Conservation (phyloP, 35 echinoderm and acorn worm genomes). For the Lytechinus pictus region DNA sequence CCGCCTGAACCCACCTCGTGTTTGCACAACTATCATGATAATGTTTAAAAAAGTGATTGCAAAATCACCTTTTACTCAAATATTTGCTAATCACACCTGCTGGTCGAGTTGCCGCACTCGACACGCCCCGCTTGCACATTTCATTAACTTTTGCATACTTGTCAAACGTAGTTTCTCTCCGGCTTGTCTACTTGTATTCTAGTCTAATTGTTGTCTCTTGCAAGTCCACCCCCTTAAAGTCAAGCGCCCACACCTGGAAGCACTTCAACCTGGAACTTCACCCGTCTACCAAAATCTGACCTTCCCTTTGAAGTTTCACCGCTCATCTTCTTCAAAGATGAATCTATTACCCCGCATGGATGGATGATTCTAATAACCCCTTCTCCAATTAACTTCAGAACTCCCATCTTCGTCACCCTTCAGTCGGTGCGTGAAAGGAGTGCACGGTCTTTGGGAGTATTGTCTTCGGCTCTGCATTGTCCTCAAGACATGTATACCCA, state of each 20-base stretch:
- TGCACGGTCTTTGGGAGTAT: neutral
- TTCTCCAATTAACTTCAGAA: neutral
- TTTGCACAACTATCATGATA: neutral
- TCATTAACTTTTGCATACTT: neutral
- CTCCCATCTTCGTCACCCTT: neutral
- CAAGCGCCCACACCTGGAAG: neutral
- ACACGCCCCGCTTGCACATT: neutral
- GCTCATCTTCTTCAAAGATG: neutral
- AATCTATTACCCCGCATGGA: neutral
- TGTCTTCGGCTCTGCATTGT: conserved; percentile 9
- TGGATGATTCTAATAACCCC: neutral
- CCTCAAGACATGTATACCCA: neutral
- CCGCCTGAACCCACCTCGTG: neutral
- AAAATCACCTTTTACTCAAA: neutral
- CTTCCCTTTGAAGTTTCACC: neutral
- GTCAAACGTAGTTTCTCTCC: neutral
- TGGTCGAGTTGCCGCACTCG: neutral
- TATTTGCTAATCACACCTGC: neutral
- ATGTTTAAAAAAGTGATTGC: neutral
- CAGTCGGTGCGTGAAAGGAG: neutral
- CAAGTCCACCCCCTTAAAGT: neutral
- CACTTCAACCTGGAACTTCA: neutral
- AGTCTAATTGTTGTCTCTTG: too few species aligned
- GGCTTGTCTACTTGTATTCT: too few species aligned
- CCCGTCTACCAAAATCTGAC: neutral